A percentile compares a stretch with the other conserved stretches of the same genome.
These are phyloP conservation scores for Atractosteus spatula DNA, from an alignment of 2,113 vertebrate species.

Conservation along the genomic window DNA sequence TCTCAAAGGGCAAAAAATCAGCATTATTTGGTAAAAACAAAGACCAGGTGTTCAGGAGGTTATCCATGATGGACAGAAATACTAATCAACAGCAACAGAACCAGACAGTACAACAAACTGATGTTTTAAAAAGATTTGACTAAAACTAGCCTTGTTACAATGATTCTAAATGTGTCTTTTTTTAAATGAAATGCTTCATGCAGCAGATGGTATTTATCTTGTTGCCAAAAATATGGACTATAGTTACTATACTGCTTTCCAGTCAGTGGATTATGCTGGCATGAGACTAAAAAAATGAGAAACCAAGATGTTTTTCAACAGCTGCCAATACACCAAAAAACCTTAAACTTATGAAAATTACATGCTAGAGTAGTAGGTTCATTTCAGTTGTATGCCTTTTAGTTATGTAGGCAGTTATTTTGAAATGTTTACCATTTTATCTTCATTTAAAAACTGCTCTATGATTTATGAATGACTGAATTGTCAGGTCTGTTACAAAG, in stretches of 20 bases:
- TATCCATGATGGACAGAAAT: no score
- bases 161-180: slow-evolving; percentile 19
- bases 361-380: neutral
- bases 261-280: slow-evolving; percentile 2
- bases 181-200: neutral
- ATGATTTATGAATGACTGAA: no score
- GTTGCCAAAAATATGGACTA: neutral
- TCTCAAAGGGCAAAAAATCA: no score
- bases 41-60: no score
- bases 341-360: slow-evolving; percentile 1
- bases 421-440: no score
- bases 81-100: no score
- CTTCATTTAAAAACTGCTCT: no score
- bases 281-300: neutral
- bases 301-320: neutral
- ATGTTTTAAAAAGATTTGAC: no score
- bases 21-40: no score
- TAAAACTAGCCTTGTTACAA: slow-evolving; percentile 21
- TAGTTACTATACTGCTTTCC: neutral
- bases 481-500: no score
- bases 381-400: neutral
- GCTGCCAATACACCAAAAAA: neutral
- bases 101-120: no score
- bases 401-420: neutral
- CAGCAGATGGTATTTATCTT: neutral